A percentile compares a stretch with the other conserved stretches of the same genome.
These are phyloP conservation scores for Hyposmocoma kahamanoa DNA, from an alignment of 1,140 invertebrate species.

Conservation along the genomic window DNA sequence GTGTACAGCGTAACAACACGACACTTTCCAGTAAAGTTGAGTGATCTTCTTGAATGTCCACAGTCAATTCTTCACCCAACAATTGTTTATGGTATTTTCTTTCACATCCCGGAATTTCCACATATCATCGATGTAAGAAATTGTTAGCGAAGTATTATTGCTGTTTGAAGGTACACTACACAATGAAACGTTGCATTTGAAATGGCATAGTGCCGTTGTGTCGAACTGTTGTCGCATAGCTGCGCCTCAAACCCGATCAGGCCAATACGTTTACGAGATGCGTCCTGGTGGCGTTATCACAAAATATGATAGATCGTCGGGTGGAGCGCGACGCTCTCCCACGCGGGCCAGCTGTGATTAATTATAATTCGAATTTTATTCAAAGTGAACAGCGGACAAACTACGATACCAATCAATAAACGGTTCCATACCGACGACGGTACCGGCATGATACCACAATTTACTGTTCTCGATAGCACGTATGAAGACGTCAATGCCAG, in stretches of 20 bases:
- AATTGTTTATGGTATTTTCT: too few species aligned
- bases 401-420: conserved; percentile 72
- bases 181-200: conserved; percentile 29
- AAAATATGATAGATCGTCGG: conserved; percentile 71
- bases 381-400: conserved; percentile 72
- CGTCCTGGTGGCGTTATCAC: conserved; percentile 67
- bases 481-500: conserved; percentile 64
- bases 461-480: conserved; percentile 58
- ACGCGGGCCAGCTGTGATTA: conserved; percentile 65
- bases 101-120: too few species aligned
- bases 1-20: too few species aligned
- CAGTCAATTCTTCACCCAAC: too few species aligned
- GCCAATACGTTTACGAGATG: conserved; percentile 61
- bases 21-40: too few species aligned
- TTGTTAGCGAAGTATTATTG: too few species aligned
- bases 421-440: conserved; percentile 67
- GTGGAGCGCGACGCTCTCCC: conserved; percentile 59
- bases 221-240: conserved; percentile 44
- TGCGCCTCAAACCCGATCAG: conserved; percentile 42
- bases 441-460: conserved; percentile 67
- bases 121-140: too few species aligned
- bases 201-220: conserved; percentile 31
- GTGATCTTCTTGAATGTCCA: too few species aligned
- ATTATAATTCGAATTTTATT: conserved; percentile 74
- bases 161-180: too few species aligned